Conservation (phyloP, 2,888 invertebrate genomes). For the Temnothorax rugatulus region DNA sequence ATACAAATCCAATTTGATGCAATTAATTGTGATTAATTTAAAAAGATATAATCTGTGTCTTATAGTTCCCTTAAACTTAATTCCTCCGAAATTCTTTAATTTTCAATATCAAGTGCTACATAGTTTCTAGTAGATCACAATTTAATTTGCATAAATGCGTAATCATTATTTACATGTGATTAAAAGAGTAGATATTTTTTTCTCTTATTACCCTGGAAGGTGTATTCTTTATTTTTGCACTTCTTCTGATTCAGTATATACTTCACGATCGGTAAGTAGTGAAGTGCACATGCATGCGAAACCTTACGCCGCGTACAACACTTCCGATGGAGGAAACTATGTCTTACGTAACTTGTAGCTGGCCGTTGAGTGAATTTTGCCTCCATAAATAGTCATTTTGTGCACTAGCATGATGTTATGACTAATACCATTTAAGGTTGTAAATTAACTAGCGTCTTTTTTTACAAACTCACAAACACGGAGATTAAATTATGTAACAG, state of each 20-base stretch:
- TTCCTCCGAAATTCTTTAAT: background rate
- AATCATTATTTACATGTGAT: background rate
- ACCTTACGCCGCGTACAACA: slow-evolving; percentile 4
- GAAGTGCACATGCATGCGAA: slow-evolving; percentile 2
- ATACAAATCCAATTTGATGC: background rate
- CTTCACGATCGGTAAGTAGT: background rate
- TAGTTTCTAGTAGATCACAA: background rate
- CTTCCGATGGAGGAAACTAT: slow-evolving; percentile 6
- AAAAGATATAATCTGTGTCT: background rate
- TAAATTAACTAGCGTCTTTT: background rate
- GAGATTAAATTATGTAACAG: slow-evolving; percentile 1
- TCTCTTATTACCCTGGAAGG: background rate
- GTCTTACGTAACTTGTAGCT: slow-evolving; percentile 40
- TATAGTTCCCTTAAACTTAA: background rate
- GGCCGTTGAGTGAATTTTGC: slow-evolving; percentile 12
- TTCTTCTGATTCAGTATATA: slow-evolving; percentile 2
- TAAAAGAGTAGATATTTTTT: background rate
- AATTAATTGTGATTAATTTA: background rate
- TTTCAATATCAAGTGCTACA: background rate
- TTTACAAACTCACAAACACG: background rate
- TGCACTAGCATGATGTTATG: background rate
- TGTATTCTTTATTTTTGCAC: background rate
- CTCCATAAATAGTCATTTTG: background rate
- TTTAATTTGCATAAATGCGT: background rate
- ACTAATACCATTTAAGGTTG: background rate